Percentiles rank a stretch among this genome's conserved stretches.
Conservation (phyloP, 2,888 invertebrate species). For the Euzophera pinguis region DNA sequence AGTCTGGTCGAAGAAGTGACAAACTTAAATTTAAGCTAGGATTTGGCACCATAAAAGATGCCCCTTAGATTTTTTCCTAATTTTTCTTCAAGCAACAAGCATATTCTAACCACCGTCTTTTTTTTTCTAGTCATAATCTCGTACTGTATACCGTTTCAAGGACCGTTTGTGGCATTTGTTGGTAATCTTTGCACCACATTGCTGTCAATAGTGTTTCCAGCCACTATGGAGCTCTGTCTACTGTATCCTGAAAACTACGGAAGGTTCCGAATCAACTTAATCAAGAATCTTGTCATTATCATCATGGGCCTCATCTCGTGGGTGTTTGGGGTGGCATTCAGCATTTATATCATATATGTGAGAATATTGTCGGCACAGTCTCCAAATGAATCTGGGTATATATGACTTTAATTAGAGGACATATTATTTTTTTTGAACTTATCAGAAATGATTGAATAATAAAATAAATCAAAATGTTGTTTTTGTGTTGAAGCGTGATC, state of each 20-base stretch:
- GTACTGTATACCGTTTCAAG: slow-evolving; percentile 51
- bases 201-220: slow-evolving; percentile 51
- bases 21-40: no score
- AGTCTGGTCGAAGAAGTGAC: no score
- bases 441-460: neutral
- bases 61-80: no score
- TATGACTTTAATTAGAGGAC: neutral
- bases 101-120: no score
- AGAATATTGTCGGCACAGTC: slow-evolving; percentile 32
- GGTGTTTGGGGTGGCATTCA: slow-evolving; percentile 36
- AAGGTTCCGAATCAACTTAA: slow-evolving; percentile 30
- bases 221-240: slow-evolving; percentile 53
- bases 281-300: slow-evolving; percentile 42
- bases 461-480: neutral
- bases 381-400: slow-evolving; percentile 23
- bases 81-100: no score
- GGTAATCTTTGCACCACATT: slow-evolving; percentile 53
- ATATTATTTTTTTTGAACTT: no score
- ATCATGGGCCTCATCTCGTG: slow-evolving; percentile 33
- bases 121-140: slow-evolving; percentile 48
- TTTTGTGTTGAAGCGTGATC: no score
- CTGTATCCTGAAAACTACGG: slow-evolving; percentile 50
- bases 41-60: no score
- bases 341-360: slow-evolving; percentile 43
- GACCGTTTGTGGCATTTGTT: slow-evolving; percentile 53